Conservation (phyloP, 2,113 vertebrate species). For the Tragulus kanchil region DNA sequence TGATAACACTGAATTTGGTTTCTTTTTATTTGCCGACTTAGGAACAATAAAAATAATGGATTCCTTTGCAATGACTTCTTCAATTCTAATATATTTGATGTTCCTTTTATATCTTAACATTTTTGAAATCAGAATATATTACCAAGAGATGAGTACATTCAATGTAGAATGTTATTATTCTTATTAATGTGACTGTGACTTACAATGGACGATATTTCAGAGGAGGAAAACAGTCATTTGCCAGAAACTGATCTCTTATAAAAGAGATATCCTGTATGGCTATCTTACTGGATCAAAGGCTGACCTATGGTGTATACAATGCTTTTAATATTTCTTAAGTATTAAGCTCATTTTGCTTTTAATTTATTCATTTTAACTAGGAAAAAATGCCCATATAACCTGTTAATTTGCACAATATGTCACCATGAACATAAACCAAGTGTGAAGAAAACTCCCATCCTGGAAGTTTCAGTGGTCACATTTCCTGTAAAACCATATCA, state of each 20-base stretch:
- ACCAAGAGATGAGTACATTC: neutral
- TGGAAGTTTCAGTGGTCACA: neutral
- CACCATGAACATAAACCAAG: neutral
- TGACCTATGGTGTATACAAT: neutral
- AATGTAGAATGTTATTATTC: neutral
- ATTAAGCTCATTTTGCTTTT: neutral
- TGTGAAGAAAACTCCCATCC: neutral
- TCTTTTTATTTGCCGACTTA: neutral
- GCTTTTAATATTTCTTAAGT: neutral
- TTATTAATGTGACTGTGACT: neutral
- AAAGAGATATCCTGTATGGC: neutral
- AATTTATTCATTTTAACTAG: neutral
- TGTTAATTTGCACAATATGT: neutral
- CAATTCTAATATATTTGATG: neutral
- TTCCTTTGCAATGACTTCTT: constrained; percentile 4
- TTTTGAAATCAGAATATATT: neutral
- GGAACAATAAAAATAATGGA: neutral
- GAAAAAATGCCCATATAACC: neutral
- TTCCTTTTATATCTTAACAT: neutral
- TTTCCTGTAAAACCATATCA: neutral
- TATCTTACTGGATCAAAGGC: neutral
- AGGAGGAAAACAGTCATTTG: neutral
- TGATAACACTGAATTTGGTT: neutral
- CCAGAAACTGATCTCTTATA: neutral
- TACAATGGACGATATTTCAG: neutral